Evolutionary conservation across 2,888 invertebrate genomes (phyloP), one percentile per base, ranked within the genome.

Genomic region (Chalcosyrphus nemorum): DNA sequence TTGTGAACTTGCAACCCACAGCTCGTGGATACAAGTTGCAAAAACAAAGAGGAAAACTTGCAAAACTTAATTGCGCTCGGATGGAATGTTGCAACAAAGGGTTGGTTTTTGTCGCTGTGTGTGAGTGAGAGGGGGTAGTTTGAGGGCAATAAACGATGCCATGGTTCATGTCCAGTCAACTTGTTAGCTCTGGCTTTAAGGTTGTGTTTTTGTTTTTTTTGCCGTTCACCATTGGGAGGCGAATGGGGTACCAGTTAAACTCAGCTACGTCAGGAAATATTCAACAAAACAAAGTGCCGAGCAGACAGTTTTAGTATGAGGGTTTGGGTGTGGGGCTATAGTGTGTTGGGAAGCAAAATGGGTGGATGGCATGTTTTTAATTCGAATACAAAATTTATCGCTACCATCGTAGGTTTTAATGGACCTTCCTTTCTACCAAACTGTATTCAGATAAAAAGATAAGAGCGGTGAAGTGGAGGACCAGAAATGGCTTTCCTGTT

Each of bases 111-210:
- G 9, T 27, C 41, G 11, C 27, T 43, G 27, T 9, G 41, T 17
- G n/a, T n/a, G n/a, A n/a, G n/a, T n/a, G n/a, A n/a, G 47, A 6
- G 17, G 15, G 29, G n/a, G 21, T 21, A 57, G 71, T 38, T 50
- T 59, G 59, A n/a, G 50, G 59, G 71, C 59, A 59, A 71, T 59
- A 59, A 71, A 71, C 59, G 38, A 29, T 72, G 61, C 52, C 47
- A 61, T 72, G 50, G 71, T 59, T 72, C 71, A 61, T 72, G 61
- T 61, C 50, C 71, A 72, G 71, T 61, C 71, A 61, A 72, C 61
- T 59, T 61, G 71, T 61, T 72, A 61, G 61, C 59, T 61, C 59
- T 61, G 27, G 13, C 15, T 45, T 21, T 15, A n/a, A 13, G 32
- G 47, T 13, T 57, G 43, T 15, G 1, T 24, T 19, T 71, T 24